Evolutionary conservation across 2,888 invertebrate species (phyloP).

Genomic region (Metopia argyrocephala): DNA sequence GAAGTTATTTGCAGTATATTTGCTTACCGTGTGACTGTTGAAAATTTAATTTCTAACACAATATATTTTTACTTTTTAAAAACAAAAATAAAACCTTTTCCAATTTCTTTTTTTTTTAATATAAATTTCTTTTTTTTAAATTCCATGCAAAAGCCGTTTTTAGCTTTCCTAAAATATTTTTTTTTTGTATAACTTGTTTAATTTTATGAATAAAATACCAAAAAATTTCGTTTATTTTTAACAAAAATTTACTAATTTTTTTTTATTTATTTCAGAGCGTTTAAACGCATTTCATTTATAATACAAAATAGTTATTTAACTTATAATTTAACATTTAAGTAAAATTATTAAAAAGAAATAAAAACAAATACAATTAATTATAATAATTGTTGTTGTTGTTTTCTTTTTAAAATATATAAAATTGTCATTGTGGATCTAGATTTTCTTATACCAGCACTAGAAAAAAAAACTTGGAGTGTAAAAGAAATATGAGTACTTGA

Average conservation of each 20-base stretch:
- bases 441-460: conserved; percentile 49
- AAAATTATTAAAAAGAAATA: conserved; percentile 62
- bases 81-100: too few species aligned
- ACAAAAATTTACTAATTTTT: conserved; percentile 74
- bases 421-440: conserved; percentile 19
- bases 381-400: conserved; percentile 54
- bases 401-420: too few species aligned
- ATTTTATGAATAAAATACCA: background rate
- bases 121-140: too few species aligned
- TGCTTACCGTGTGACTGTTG: too few species aligned
- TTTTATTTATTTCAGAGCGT: conserved; percentile 72
- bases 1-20: too few species aligned
- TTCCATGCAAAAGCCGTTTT: too few species aligned
- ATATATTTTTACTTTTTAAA: too few species aligned
- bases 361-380: conserved; percentile 40
- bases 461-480: background rate
- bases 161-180: too few species aligned
- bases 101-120: too few species aligned
- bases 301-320: conserved; percentile 67
- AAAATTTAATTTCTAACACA: too few species aligned
- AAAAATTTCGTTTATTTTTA: conserved; percentile 56
- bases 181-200: too few species aligned
- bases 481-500: conserved; percentile 9
- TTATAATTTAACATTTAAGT: conserved; percentile 61
- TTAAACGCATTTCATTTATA: conserved; percentile 72